These are phyloP conservation scores for Thaumetopoea pityocampa DNA, from an alignment of 1,140 invertebrate species.

Conservation along the genomic window DNA sequence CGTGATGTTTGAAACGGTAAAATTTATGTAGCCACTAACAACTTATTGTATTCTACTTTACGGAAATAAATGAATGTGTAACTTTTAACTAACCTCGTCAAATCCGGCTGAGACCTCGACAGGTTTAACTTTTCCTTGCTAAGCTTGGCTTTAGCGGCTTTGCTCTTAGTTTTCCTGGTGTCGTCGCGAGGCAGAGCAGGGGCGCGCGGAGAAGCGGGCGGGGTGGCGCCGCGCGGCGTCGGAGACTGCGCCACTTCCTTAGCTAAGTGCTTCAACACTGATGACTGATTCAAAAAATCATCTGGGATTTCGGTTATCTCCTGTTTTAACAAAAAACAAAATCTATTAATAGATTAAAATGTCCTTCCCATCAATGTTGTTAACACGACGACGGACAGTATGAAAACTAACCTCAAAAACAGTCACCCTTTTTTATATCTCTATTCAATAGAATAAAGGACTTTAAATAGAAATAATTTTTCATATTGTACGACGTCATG, in stretches of 20 bases:
- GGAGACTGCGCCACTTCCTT: conserved; percentile 84
- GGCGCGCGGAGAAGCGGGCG: conserved; percentile 48
- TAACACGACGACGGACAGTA: no score
- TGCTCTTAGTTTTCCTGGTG: conserved; percentile 47
- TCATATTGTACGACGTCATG: no score
- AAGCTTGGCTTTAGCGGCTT: conserved; percentile 59
- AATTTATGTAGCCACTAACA: no score
- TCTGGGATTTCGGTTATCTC: conserved; percentile 91
- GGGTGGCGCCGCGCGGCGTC: conserved; percentile 60
- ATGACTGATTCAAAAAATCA: conserved; percentile 88
- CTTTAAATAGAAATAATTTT: no score
- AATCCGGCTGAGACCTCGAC: conserved; percentile 82
- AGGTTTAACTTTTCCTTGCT: conserved; percentile 79
- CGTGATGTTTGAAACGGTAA: no score
- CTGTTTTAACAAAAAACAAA: conserved; percentile 45
- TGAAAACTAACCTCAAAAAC: no score
- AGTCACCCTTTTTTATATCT: no score
- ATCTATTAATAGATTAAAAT: conserved; percentile 4
- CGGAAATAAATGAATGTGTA: not conserved
- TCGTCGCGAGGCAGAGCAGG: conserved; percentile 33
- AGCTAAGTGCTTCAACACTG: conserved; percentile 90
- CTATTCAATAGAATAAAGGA: no score
- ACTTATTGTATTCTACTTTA: no score
- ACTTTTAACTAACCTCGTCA: conserved; percentile 58
- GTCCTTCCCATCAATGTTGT: no score